Evolutionary conservation across 2,888 invertebrate species (phyloP).

Genomic region (Nymphalis c-album): DNA sequence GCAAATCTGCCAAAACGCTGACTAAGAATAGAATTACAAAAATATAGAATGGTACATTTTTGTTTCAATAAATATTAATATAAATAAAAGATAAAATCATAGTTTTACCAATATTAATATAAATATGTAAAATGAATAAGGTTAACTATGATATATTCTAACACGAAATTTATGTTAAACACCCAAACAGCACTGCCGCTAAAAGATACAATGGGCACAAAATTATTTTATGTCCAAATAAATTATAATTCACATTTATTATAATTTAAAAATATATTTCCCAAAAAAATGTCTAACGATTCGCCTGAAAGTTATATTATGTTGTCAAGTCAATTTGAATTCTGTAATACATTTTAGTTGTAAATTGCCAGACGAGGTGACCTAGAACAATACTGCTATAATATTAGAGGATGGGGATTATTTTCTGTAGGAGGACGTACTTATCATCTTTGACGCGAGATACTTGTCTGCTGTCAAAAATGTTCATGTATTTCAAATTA

Average conservation of each 20-base stretch:
- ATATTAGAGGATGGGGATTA: neutral
- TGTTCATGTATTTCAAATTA: neutral
- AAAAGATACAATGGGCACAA: neutral
- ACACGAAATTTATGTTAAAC: too few relatives aligned
- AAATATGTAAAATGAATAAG: too few relatives aligned
- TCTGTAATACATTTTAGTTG: conserved; percentile 1
- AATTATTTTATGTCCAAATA: neutral
- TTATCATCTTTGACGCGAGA: neutral
- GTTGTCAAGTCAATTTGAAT: neutral
- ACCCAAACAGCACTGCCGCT: too few relatives aligned
- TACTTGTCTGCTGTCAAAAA: neutral
- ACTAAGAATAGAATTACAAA: too few relatives aligned
- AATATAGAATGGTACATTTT: too few relatives aligned
- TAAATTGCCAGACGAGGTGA: conserved; percentile 2
- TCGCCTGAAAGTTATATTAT: neutral
- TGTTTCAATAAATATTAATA: too few relatives aligned
- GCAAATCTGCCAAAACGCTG: too few relatives aligned
- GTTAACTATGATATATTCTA: too few relatives aligned
- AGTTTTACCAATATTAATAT: too few relatives aligned
- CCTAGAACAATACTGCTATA: conserved; percentile 18
- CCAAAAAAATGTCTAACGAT: neutral
- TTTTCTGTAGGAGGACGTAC: neutral
- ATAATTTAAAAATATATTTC: neutral
- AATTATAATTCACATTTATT: neutral
- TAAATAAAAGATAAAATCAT: too few relatives aligned